Evolutionary conservation across 2,888 invertebrate species (phyloP).

Genomic region (Micropterix aruncella): DNA sequence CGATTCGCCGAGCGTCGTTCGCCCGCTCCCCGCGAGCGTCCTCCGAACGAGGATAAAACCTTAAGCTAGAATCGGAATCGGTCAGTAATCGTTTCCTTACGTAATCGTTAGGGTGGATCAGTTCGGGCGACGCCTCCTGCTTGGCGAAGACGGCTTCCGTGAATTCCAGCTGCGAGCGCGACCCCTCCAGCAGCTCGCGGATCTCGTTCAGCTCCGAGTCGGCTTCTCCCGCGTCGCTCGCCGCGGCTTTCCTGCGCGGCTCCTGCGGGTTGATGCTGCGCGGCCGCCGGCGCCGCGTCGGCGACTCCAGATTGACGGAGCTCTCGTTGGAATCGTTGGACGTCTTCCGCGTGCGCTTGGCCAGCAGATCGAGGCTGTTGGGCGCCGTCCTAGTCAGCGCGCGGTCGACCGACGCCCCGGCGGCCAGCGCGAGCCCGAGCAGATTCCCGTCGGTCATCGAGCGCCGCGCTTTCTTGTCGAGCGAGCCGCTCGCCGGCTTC

Average conservation of each 20-base stretch:
- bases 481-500: slow-evolving; percentile 23
- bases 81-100: slow-evolving; percentile 27
- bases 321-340: slow-evolving; percentile 10
- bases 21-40: too few species aligned
- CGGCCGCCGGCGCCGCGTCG: slow-evolving; percentile 29
- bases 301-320: slow-evolving; percentile 13
- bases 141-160: slow-evolving; percentile 43
- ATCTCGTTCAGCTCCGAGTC: slow-evolving; percentile 52
- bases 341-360: slow-evolving; percentile 16
- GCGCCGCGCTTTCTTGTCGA: slow-evolving; percentile 30
- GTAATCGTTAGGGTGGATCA: slow-evolving; percentile 34
- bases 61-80: slow-evolving; percentile 26
- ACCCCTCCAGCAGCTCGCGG: slow-evolving; percentile 46
- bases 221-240: slow-evolving; percentile 14
- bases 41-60: too few species aligned
- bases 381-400: slow-evolving; percentile 24
- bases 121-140: slow-evolving; percentile 31
- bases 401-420: slow-evolving; percentile 36
- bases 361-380: slow-evolving; percentile 31
- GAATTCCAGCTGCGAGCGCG: slow-evolving; percentile 43
- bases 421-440: slow-evolving; percentile 24
- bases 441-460: slow-evolving; percentile 13
- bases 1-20: too few species aligned
- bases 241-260: slow-evolving; percentile 17
- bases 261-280: slow-evolving; percentile 28